phyloP scores from a whole-genome alignment of 1,140 invertebrate genomes.

The Venustaconcha ellipsiformis region DNA sequence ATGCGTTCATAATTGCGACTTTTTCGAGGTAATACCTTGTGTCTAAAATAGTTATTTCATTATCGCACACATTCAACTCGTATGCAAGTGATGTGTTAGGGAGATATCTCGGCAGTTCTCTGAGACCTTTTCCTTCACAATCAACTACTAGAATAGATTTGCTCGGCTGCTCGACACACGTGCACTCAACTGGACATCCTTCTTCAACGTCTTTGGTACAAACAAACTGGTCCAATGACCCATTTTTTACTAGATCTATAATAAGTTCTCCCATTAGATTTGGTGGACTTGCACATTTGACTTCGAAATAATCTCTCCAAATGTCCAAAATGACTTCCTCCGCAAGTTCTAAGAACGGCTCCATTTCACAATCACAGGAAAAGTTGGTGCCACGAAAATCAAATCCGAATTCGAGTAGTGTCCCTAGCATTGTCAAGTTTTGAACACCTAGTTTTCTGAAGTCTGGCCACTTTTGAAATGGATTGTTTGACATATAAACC shows the following conservation, averaged over 20 bases:
- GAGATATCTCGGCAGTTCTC: too few species aligned
- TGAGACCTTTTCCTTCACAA: too few species aligned
- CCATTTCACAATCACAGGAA: slow-evolving; percentile 20
- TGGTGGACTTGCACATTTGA: slow-evolving; percentile 12
- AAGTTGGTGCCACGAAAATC: slow-evolving; percentile 7
- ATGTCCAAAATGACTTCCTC: neutral
- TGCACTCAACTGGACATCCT: too few species aligned
- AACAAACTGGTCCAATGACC: too few species aligned
- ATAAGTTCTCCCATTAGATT: slow-evolving; percentile 1
- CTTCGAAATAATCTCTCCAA: slow-evolving; percentile 14
- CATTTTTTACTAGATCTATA: neutral
- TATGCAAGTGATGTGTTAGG: too few species aligned
- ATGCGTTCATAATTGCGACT: too few species aligned
- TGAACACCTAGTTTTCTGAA: slow-evolving; percentile 12
- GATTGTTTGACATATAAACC: slow-evolving; percentile 4
- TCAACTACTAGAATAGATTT: too few species aligned
- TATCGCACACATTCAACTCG: too few species aligned
- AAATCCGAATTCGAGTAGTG: slow-evolving; percentile 15
- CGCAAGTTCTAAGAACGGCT: slow-evolving; percentile 9
- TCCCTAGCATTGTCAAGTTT: slow-evolving; percentile 7
- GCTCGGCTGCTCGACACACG: too few species aligned
- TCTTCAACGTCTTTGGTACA: too few species aligned
- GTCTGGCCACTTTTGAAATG: slow-evolving; percentile 12
- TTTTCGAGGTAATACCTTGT: too few species aligned
- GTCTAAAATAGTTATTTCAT: too few species aligned